Evolutionary conservation across 2,888 invertebrate species (phyloP).

Genomic region (Notodromas monacha): DNA sequence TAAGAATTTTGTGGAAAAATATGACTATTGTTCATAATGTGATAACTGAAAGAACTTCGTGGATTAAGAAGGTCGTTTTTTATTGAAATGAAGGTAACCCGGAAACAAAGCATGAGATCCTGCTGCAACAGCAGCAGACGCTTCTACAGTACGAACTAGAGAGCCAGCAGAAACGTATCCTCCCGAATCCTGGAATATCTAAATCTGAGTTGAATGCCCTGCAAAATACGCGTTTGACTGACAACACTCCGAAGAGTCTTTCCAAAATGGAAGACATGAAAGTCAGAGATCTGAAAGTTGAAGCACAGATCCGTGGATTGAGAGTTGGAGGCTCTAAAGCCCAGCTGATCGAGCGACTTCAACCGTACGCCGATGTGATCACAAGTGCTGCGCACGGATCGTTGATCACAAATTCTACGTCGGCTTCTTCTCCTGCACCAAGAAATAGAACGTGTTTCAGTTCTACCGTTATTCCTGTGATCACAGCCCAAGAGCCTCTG

Average conservation of each 20-base stretch:
- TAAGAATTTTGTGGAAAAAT: too few relatives aligned
- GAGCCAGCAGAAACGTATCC: conserved; percentile 43
- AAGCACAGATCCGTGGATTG: conserved; percentile 63
- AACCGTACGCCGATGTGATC: conserved; percentile 20
- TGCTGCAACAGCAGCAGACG: conserved; percentile 73
- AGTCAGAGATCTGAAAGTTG: conserved; percentile 70
- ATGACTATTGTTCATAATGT: too few relatives aligned
- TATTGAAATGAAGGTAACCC: too few relatives aligned
- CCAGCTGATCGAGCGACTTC: conserved; percentile 61
- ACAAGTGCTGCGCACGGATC: conserved; percentile 1
- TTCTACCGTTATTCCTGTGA: conserved; percentile 1
- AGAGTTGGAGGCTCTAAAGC: conserved; percentile 89
- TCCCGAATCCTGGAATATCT: conserved; percentile 37
- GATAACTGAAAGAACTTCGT: too few relatives aligned
- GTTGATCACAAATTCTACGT: conserved; percentile 6
- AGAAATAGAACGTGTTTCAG: neutral
- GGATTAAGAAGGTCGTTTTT: too few relatives aligned
- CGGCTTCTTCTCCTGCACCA: conserved; percentile 9
- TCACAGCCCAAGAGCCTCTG: too few relatives aligned
- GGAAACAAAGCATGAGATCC: conserved; percentile 61
- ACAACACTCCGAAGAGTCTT: conserved; percentile 6
- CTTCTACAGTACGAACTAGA: conserved; percentile 58
- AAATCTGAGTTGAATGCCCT: conserved; percentile 10
- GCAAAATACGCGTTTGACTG: neutral
- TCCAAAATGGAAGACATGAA: conserved; percentile 68